Base-by-base conservation (phyloP, 2,113 vertebrate species). In the Speoplatyrhinus poulsoni region DNA sequence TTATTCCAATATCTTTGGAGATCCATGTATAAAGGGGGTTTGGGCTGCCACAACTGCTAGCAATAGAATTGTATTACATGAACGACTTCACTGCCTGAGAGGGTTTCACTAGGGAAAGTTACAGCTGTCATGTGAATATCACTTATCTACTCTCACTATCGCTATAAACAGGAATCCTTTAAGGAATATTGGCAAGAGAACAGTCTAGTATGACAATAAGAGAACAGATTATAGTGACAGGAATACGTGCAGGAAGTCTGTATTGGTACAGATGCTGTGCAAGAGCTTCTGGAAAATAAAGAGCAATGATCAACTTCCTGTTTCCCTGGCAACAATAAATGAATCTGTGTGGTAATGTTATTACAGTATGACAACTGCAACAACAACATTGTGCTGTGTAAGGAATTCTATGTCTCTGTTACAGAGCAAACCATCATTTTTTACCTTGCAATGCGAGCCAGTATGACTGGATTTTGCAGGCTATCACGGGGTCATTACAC, bases 231-330 rank as follows among this genome's bases (percentile, higher is more conserved):
- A 53, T 53, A 53, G 52, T 53, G 15, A 13, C n/a, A 8, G 52
- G 52, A 53, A 17, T 16, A 55, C 2, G 17, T 16, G 17, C n/a
- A 55, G 54, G 54, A 55, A 55, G n/a, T 17, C 54, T 55, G 6
- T 55, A 55, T 55, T 55, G 54, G 16, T 55, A 55, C 54, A 55
- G 54, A 55, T 55, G 54, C 36, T 41, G n/a, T 55, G 54, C 54
- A 9, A 17, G 54, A 16, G 16, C 17, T 53, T 53, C 52, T 53
- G 52, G 52, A n/a, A 15, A 55, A 55, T 17, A 16, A 16, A 55
- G n/a, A 17, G n/a, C n/a, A 16, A 55, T 17, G 16, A 55, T 55
- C 54, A 9, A 55, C 54, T 55, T 55, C 54, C 54, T 55, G 54
- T 55, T 55, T 55, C 54, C 54, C 54, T 55, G 54, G 54, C 54